Evolutionary conservation across 2,888 invertebrate species (phyloP), one percentile per base, ranked within the genome.

Genomic region (Phortica magna): DNA sequence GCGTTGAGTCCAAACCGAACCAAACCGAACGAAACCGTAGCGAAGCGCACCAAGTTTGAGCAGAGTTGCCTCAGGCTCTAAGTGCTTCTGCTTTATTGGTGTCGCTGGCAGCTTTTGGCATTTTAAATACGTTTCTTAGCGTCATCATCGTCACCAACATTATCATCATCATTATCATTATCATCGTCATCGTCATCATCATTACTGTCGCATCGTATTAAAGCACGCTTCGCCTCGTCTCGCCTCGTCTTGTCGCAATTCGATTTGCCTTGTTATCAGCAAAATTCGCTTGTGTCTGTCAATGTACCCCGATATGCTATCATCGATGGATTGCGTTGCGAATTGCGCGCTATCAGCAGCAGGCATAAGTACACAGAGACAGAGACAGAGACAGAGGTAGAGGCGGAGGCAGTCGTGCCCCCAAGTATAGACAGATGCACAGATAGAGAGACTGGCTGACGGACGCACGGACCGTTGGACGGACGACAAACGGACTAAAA

Each of bases 261-360:
- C 59, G 59, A 42, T 31, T 41, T 57, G 65, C 41, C 17, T 41
- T 17, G 77, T 80, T 78, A 76, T 77, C 77, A 73, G 71, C 73
- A 75, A 67, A 77, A 10, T 17, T 22, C 76, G 77, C 77, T 55
- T 53, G 67, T 67, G 74, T 76, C 78, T 82, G 81, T 81, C 78
- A 80, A 77, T 81, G 80, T 82, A 70, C 22, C 17, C 5, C 76
- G 71, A 77, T 75, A 77, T 73, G 79, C 77, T 72, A 77, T 73
- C 74, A 78, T 53, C 79, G 77, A 80, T 78, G 76, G 70, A 71
- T 71, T 53, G 68, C 68, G 48, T 48, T 68, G 43, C 48, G 68
- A 17, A 39, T 65, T 43, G 68, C 68, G 80, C 10, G 59, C 73
- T 59, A 71, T 71, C 55, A 71, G 53, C 53, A 14, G 61, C 61